phyloP scores from a whole-genome alignment of 2,797 vertebrate species.

The Carapus acus region DNA sequence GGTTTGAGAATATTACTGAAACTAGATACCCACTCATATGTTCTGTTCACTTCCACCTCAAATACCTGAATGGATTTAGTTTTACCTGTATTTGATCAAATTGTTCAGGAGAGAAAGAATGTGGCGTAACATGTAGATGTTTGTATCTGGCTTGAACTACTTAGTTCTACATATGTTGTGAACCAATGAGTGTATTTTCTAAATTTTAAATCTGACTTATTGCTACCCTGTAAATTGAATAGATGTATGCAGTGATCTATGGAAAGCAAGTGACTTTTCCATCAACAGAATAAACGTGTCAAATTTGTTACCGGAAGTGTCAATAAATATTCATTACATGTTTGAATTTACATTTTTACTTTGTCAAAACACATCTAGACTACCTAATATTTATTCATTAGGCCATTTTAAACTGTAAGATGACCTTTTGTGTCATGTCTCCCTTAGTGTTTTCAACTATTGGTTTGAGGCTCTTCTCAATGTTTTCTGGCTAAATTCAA shows the following conservation, averaged over 20 bases:
- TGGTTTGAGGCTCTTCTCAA: too few relatives aligned
- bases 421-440: too few relatives aligned
- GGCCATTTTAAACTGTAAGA: too few relatives aligned
- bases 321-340: too few relatives aligned
- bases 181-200: constrained; percentile 13
- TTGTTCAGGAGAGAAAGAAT: neutral
- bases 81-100: constrained; percentile 3
- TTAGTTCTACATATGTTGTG: neutral
- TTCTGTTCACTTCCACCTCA: constrained; percentile 1
- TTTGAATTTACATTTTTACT: too few relatives aligned
- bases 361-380: too few relatives aligned
- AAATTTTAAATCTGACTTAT: constrained; percentile 7
- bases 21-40: neutral
- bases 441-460: too few relatives aligned
- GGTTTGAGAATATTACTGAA: constrained; percentile 2
- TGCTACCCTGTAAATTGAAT: constrained; percentile 24
- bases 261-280: constrained; percentile 10
- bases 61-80: constrained; percentile 20
- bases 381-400: too few relatives aligned
- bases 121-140: neutral
- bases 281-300: constrained; percentile 12
- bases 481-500: too few relatives aligned
- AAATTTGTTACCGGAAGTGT: too few relatives aligned
- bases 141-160: constrained; percentile 3
- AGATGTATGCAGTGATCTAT: constrained; percentile 14